Conservation (phyloP, 2,888 invertebrate genomes). For the Trichacis sp. region DNA sequence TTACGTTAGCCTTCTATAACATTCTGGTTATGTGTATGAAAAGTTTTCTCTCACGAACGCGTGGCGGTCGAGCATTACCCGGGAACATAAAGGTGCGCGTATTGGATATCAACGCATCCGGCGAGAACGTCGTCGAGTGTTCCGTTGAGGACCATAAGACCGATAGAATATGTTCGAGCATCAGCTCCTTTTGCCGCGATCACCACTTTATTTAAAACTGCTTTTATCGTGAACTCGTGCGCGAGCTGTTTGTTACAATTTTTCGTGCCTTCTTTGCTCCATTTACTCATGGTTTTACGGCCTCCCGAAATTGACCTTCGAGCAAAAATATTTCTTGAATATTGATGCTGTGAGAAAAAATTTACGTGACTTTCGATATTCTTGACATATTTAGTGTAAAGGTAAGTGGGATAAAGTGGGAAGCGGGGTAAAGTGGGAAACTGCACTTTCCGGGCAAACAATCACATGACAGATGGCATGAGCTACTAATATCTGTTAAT, state of each 20-base stretch:
- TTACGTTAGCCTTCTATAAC: conserved; percentile 51
- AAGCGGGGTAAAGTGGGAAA: too few relatives aligned
- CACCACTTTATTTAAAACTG: conserved; percentile 60
- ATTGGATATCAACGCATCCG: conserved; percentile 55
- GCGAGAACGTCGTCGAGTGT: conserved; percentile 49
- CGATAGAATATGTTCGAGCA: conserved; percentile 57
- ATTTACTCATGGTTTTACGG: not conserved
- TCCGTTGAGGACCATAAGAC: conserved; percentile 61
- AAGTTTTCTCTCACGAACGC: conserved; percentile 47
- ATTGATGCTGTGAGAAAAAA: too few relatives aligned
- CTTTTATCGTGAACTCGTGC: conserved; percentile 54
- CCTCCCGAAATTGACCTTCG: too few relatives aligned
- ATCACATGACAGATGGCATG: too few relatives aligned
- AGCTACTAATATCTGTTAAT: too few relatives aligned
- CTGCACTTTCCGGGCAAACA: too few relatives aligned
- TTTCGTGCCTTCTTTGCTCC: not conserved
- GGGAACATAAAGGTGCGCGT: conserved; percentile 48
- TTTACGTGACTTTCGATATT: too few relatives aligned
- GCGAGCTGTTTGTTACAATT: not conserved
- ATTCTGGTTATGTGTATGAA: conserved; percentile 48
- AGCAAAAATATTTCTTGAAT: too few relatives aligned
- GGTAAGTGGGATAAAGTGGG: too few relatives aligned
- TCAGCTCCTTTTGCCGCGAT: conserved; percentile 43
- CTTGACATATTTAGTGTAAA: too few relatives aligned
- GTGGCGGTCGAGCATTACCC: conserved; percentile 48